Base-by-base conservation (phyloP, 2,888 invertebrate genomes). In the Dryocosmus kuriphilus region DNA sequence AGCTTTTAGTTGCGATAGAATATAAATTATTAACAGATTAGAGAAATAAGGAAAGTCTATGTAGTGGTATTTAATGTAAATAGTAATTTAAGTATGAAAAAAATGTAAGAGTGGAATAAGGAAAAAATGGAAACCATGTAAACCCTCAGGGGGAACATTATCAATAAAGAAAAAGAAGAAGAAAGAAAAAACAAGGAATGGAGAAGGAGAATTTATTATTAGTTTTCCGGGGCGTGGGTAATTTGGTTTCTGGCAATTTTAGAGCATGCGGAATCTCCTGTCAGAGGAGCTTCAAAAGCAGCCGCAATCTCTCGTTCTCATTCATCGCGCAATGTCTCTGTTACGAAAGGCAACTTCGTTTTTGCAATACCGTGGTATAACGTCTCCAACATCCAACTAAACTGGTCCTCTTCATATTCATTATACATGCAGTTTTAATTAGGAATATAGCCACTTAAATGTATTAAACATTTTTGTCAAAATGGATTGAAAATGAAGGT, bases 331-430 rank as follows among this genome's bases (percentile, higher is more conserved):
- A 82, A 83, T 79, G 80, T 78, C 79, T 79, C 78, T 60, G 61
- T 87, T 87, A 82, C 86, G 82, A 82, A 87, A 86, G 80, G 65
- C 57, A 46, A 32, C 63, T 61, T n/a, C 41, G 81, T 83, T 83
- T 85, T 83, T 83, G 82, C 85, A 85, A 84, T 82, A 79, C 41
- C 67, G 73, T 76, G 75, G 60, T 73, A 71, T 46, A 38, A 46
- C 60, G 16, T 41, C 11, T 19, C 41, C 67, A 46, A 24, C 63
- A 41, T 65, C n/a, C 27, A 46, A 32, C 71, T 51, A 32, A 71
- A 71, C 71, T 71, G 51, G 71, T 71, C 30, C 51, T 71, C 30
- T 71, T 51, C 27, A 51, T 71, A 24, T 67, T 67, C 6, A 67
- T 71, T 71, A 71, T 51, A n/a, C 71, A 32, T 51, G 32, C 30